These are phyloP conservation scores for Colinus virginianus DNA, from an alignment of 2,113 vertebrate genomes.

Conservation along the genomic window DNA sequence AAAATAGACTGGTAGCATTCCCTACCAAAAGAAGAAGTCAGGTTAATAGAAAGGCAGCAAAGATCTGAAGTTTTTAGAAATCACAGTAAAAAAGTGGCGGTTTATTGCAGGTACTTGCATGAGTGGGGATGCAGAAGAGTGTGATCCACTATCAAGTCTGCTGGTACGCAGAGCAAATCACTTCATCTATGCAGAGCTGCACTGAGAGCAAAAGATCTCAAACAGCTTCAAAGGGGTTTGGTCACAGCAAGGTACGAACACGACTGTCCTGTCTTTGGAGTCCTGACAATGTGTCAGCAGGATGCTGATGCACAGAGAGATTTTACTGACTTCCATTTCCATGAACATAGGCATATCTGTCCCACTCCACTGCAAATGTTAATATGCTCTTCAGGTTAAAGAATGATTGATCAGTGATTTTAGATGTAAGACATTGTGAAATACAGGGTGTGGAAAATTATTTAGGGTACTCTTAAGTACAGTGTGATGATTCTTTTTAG, in stretches of 20 bases:
- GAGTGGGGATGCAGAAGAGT: background rate
- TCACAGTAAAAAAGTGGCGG: background rate
- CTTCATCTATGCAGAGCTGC: background rate
- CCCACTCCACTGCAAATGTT: background rate
- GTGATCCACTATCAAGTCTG: background rate
- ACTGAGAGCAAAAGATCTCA: background rate
- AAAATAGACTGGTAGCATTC: background rate
- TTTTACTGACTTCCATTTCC: constrained; percentile 6
- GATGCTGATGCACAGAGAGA: background rate
- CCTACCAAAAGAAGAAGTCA: background rate
- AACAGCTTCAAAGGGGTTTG: background rate
- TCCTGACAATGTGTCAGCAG: background rate
- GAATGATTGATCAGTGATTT: background rate
- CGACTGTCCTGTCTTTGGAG: background rate
- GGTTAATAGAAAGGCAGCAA: background rate
- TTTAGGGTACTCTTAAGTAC: background rate
- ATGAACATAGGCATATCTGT: background rate
- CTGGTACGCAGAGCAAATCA: background rate
- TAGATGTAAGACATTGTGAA: background rate
- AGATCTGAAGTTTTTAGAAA: background rate
- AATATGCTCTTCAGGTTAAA: background rate
- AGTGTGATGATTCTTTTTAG: background rate
- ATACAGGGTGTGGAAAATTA: background rate
- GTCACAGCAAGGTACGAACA: background rate
- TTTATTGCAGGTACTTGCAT: background rate